Evolutionary conservation across 2,113 vertebrate genomes (phyloP).

Genomic region (Bombycilla garrulus): DNA sequence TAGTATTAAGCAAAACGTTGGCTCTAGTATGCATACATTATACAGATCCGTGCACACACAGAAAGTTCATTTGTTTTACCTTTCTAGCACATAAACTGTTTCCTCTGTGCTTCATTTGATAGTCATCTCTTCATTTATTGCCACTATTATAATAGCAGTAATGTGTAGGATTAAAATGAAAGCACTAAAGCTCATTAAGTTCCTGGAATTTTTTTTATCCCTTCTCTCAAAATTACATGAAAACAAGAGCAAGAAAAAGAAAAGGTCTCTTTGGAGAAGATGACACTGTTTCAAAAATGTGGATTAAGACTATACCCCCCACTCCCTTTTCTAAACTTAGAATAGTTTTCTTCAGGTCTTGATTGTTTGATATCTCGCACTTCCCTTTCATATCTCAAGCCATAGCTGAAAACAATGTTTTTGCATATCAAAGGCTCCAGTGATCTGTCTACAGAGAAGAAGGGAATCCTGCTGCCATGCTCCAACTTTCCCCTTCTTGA

Average conservation of each 20-base stretch:
- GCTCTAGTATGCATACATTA: not conserved
- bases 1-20: not conserved
- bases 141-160: conserved; percentile 50
- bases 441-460: conserved; percentile 68
- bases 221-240: conserved; percentile 66
- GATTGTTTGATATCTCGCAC: conserved; percentile 72
- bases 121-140: conserved; percentile 58
- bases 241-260: conserved; percentile 68
- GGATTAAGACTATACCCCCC: conserved; percentile 64
- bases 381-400: conserved; percentile 67
- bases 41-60: not conserved
- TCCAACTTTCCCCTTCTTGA: conserved; percentile 54
- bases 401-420: conserved; percentile 65
- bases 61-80: conserved; percentile 45
- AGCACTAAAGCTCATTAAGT: conserved; percentile 74
- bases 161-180: conserved; percentile 72
- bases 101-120: conserved; percentile 51
- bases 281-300: conserved; percentile 71
- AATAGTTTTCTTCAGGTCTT: conserved; percentile 63
- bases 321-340: conserved; percentile 46
- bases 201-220: conserved; percentile 68
- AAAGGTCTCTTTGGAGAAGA: conserved; percentile 69
- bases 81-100: conserved; percentile 49
- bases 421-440: conserved; percentile 72
- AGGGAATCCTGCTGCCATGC: conserved; percentile 64